phyloP scores from a whole-genome alignment of 2,888 invertebrate genomes.

The Molanna angustata region DNA sequence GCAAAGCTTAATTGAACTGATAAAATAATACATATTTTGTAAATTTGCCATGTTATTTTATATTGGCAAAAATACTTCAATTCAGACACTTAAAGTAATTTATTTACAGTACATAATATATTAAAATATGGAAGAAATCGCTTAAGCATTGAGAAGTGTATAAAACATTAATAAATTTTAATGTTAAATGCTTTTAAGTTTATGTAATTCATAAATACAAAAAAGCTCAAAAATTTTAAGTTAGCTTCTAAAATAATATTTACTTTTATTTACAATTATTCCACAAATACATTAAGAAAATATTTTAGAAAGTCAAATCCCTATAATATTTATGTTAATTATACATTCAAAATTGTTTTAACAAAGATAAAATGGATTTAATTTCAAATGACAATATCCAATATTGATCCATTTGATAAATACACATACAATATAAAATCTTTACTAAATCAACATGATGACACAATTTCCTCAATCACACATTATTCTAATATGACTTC shows the following conservation, averaged over 20 bases:
- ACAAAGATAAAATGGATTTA: constrained; percentile 31
- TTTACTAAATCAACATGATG: not conserved
- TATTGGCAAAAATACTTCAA: too few relatives aligned
- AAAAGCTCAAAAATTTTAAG: constrained; percentile 17
- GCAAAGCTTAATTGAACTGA: too few relatives aligned
- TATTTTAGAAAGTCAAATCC: constrained; percentile 17
- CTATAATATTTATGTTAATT: constrained; percentile 18
- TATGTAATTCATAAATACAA: too few relatives aligned
- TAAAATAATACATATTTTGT: too few relatives aligned
- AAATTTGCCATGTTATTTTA: too few relatives aligned
- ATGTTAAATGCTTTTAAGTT: not conserved
- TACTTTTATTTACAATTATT: constrained; percentile 10
- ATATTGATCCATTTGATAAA: constrained; percentile 28
- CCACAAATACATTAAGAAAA: constrained; percentile 22
- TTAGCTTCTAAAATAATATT: constrained; percentile 14
- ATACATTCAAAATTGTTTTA: constrained; percentile 28
- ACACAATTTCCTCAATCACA: not conserved
- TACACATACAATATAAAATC: constrained; percentile 4
- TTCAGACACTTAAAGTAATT: too few relatives aligned
- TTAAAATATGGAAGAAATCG: not conserved
- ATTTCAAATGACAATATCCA: constrained; percentile 28
- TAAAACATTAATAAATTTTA: not conserved
- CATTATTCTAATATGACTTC: too few relatives aligned
- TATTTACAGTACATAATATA: not conserved
- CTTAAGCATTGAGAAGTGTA: not conserved